Evolutionary conservation across 2,113 vertebrate species (phyloP), one percentile per base, ranked within the genome.

Genomic region (Glaucidium brasilianum): DNA sequence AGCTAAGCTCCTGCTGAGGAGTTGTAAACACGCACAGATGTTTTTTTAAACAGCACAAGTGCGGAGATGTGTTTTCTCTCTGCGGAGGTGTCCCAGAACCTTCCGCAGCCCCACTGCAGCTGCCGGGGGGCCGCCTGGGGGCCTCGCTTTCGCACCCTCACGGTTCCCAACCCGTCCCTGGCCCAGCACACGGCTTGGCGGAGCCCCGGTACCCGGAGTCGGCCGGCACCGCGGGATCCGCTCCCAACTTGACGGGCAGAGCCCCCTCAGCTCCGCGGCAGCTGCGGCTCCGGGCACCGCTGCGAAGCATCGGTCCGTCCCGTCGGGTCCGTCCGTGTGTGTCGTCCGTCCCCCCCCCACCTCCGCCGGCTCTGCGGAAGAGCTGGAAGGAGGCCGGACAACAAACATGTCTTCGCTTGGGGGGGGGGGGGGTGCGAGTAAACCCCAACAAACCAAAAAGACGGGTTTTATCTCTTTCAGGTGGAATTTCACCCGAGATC

Each of bases 391-490:
- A 81, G 34, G 11, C 8, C 12, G 15, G 30, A 43, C 21, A 34
- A 6, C n/a, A 58, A 39, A 17, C 2, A 3, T 3, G 2, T 14
- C 29, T 67, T 59, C 18, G 1, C 35, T 56, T 22, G 20, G 13
- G 15, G 43, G 43, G 43, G 15, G 43, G 41, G 15, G 43, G 43
- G 43, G 41, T 5, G 41, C 12, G 7, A 43, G 43, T 43, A 43
- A 45, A 45, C 43, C 43, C 43, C 17, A 45, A 45, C 43, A 45
- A 45, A 45, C 43, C 17, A 45, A 45, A 43, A 45, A 18, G 43
- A 45, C 43, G 43, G 4, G 17, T 45, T 82, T 86, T 41, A 6
- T 63, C 69, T 47, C 6, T 1, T 59, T 76, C 58, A 25, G 35
- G 75, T n/a, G 23, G 30, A 73, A 72, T 73, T 79, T 82, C 62